phyloP scores from a whole-genome alignment of 2,113 vertebrate species.

The Mesitornis unicolor region DNA sequence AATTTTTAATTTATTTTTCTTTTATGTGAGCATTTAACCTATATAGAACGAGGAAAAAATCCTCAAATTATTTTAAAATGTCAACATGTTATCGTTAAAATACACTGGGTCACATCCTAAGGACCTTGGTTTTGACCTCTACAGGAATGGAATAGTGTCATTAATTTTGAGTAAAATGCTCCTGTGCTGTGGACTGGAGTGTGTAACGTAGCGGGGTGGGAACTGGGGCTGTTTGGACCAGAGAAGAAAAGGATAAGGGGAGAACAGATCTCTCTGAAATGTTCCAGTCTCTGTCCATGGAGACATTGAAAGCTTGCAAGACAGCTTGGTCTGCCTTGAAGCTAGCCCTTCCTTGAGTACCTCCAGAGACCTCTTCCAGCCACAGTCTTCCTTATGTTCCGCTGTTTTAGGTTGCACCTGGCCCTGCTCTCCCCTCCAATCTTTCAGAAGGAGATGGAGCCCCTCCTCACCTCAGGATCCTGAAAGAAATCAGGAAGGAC shows the following conservation, averaged over 20 bases:
- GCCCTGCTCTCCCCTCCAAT: background rate
- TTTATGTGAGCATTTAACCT: background rate
- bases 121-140: background rate
- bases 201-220: background rate
- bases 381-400: background rate
- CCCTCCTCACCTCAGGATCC: background rate
- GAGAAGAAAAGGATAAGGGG: background rate
- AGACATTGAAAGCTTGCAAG: background rate
- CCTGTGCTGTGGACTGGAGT: background rate
- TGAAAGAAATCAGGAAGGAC: background rate
- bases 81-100: background rate
- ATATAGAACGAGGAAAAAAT: background rate
- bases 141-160: background rate
- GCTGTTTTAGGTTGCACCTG: background rate
- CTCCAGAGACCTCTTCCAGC: background rate
- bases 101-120: background rate
- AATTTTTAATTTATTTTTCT: background rate
- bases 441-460: background rate
- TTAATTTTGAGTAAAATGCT: background rate
- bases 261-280: background rate
- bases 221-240: background rate
- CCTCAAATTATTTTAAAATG: background rate
- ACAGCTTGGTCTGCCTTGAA: background rate
- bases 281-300: background rate
- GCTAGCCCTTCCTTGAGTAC: background rate